phyloP scores from a whole-genome alignment of 2,113 vertebrate species.

The Himantopus leucocephalus region DNA sequence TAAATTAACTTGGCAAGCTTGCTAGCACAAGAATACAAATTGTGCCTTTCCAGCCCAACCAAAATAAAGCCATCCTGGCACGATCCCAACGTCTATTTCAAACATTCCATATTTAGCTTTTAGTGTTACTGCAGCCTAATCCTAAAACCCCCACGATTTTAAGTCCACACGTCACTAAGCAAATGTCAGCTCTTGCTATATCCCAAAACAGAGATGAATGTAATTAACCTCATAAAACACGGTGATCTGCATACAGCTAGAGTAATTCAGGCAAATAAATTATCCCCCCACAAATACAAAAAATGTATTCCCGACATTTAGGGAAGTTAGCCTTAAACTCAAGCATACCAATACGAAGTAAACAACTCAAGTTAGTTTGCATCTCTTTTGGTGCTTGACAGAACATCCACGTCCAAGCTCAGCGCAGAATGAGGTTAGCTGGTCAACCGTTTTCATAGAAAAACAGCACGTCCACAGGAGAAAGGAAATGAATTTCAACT shows the following conservation, averaged over 20 bases:
- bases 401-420: neutral
- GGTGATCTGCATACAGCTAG: neutral
- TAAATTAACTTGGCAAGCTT: neutral
- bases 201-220: neutral
- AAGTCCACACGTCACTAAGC: neutral
- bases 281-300: neutral
- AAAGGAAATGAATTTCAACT: slow-evolving; percentile 46
- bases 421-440: neutral
- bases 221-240: neutral
- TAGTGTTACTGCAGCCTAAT: neutral
- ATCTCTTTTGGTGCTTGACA: neutral
- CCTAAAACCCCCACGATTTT: neutral
- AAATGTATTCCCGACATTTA: neutral
- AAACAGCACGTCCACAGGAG: neutral
- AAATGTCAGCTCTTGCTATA: neutral
- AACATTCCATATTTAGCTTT: neutral
- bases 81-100: neutral
- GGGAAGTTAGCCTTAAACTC: neutral
- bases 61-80: neutral
- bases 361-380: neutral
- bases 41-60: neutral
- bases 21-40: neutral
- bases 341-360: neutral
- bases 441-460: slow-evolving; percentile 42
- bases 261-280: neutral